A percentile compares a stretch with the other conserved stretches of the same genome.
Conservation (phyloP, 1,140 invertebrate genomes). For the Solen grandis region DNA sequence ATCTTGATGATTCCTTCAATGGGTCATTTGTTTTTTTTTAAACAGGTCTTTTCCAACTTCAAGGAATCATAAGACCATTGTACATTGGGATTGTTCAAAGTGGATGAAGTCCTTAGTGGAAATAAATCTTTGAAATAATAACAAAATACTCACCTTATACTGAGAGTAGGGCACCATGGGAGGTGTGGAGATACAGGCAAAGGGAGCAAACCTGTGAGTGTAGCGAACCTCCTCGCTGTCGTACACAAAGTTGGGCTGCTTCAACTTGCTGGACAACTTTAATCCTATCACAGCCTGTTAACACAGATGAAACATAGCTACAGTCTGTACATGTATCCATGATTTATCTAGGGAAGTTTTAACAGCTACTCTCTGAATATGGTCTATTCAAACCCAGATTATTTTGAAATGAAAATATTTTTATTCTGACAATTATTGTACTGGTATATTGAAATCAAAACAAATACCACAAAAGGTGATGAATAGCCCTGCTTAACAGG, state of each 20-base stretch:
- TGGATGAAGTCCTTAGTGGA: too few species aligned
- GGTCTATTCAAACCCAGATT: neutral
- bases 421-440: too few species aligned
- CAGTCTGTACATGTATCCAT: neutral
- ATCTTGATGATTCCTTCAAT: too few species aligned
- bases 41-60: too few species aligned
- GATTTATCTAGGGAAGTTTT: neutral
- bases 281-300: constrained; percentile 88
- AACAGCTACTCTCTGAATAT: neutral
- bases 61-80: too few species aligned
- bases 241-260: constrained; percentile 91
- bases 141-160: constrained; percentile 83
- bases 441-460: too few species aligned
- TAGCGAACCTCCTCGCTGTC: constrained; percentile 97
- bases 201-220: constrained; percentile 95
- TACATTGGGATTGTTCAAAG: too few species aligned
- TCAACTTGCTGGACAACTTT: constrained; percentile 86
- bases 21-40: too few species aligned
- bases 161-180: constrained; percentile 94
- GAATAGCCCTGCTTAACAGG: too few species aligned
- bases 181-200: constrained; percentile 92
- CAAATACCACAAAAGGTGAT: too few species aligned
- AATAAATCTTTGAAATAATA: too few species aligned
- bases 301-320: constrained; percentile 4
- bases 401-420: constrained; percentile 29